Percentiles rank a stretch among this genome's conserved stretches.
Conservation (phyloP, 2,888 invertebrate species). For the Tricholauxania praeusta region DNA sequence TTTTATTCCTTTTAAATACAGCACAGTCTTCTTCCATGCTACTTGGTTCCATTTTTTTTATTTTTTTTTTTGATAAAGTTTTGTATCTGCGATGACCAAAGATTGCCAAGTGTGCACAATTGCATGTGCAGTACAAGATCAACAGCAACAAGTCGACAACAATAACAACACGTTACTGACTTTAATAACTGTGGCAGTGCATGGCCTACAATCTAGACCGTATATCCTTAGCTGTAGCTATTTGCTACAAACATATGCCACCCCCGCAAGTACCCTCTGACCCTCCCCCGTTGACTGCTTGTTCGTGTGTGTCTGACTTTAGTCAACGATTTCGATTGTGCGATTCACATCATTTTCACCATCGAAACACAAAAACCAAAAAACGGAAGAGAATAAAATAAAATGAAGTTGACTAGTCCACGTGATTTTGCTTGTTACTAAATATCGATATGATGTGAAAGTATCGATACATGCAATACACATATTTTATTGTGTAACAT, state of each 20-base stretch:
- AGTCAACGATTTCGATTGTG: constrained; percentile 32
- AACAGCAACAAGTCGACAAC: constrained; percentile 11
- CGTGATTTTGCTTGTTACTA: no score
- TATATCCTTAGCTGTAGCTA: no score
- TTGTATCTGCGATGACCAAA: constrained; percentile 22
- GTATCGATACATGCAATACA: no score
- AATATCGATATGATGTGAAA: no score
- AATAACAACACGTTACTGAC: constrained; percentile 28
- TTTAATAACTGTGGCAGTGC: constrained; percentile 33
- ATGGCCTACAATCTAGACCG: constrained; percentile 22
- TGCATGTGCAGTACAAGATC: constrained; percentile 23
- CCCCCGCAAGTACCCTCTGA: constrained; percentile 17
- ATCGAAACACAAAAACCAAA: constrained; percentile 22
- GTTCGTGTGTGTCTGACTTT: background rate
- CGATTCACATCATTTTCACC: constrained; percentile 36
- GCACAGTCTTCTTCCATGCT: background rate
- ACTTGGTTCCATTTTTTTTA: background rate
- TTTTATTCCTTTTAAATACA: constrained; percentile 15
- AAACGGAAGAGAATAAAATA: no score
- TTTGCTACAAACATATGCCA: constrained; percentile 14
- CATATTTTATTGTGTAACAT: no score
- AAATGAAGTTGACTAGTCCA: no score
- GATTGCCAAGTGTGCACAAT: constrained; percentile 15
- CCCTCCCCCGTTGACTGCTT: background rate
- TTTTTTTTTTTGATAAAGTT: background rate